Percentiles rank a stretch among this genome's conserved stretches.
These are phyloP conservation scores for Hydrotaea diabolus DNA, from an alignment of 2,888 invertebrate genomes.

Conservation along the genomic window DNA sequence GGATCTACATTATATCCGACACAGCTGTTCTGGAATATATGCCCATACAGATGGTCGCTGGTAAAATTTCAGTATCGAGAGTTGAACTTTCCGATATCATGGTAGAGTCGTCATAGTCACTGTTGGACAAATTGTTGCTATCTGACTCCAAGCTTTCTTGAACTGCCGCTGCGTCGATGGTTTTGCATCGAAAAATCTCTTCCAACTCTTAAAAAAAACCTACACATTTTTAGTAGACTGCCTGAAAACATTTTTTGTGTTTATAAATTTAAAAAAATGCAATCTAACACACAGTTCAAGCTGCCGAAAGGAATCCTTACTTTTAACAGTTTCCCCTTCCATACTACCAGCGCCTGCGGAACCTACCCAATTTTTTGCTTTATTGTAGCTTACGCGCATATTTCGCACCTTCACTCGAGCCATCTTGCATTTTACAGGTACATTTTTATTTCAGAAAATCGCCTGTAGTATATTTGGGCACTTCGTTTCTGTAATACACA, in stretches of 20 bases:
- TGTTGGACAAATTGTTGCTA: not conserved
- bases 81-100: not conserved
- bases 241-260: not conserved
- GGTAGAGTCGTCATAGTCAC: not conserved
- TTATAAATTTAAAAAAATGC: not conserved
- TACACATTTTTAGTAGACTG: conserved; percentile 6
- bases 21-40: not conserved
- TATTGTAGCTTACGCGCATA: not conserved
- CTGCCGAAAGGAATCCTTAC: not conserved
- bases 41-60: not conserved
- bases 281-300: not conserved
- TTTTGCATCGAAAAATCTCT: not conserved
- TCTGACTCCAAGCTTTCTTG: not conserved
- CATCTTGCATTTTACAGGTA: conserved; percentile 1
- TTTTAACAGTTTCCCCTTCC: not conserved
- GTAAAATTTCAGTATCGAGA: not conserved
- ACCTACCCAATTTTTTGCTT: not conserved
- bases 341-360: not conserved
- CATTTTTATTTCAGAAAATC: not conserved
- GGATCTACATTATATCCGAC: not conserved
- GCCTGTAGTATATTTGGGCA: not conserved
- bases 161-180: not conserved
- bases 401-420: conserved; percentile 10
- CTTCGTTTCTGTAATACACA: conserved; percentile 11
- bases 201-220: not conserved